phyloP scores from a whole-genome alignment of 2,113 vertebrate species.

The Stictonetta naevosa region DNA sequence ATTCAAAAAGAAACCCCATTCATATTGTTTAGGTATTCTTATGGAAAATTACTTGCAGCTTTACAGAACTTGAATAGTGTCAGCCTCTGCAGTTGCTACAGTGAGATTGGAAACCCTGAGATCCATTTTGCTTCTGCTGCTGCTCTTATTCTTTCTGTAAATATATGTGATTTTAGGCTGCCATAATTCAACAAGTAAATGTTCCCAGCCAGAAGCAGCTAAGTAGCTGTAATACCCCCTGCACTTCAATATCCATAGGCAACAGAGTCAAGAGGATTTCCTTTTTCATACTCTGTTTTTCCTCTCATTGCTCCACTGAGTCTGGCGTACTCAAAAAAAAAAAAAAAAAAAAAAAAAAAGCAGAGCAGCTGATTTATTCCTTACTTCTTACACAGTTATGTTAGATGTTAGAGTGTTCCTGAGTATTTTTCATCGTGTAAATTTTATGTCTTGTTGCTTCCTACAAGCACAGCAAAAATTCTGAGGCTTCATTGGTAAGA shows the following conservation, averaged over 20 bases:
- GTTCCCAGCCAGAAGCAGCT: neutral
- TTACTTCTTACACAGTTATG: neutral
- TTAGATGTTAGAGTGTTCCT: neutral
- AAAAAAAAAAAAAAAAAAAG: neutral
- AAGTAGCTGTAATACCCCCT: neutral
- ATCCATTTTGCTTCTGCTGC: neutral
- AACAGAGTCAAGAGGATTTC: neutral
- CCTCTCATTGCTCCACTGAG: neutral
- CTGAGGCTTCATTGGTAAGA: neutral
- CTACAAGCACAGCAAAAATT: neutral
- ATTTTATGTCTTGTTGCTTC: neutral
- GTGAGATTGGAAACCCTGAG: neutral
- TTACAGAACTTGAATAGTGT: neutral
- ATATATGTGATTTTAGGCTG: neutral
- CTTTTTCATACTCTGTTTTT: neutral
- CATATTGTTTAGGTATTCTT: neutral
- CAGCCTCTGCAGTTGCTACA: neutral
- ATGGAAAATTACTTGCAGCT: neutral
- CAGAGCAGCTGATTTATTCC: neutral
- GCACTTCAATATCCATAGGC: rapidly evolving
- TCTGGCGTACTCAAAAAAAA: neutral
- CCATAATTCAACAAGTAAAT: neutral
- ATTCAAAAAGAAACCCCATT: neutral
- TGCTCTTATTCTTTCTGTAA: neutral
- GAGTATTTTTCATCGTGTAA: neutral